phyloP scores from a whole-genome alignment of 2,797 vertebrate genomes.

The Oceanodroma leucorhoa region DNA sequence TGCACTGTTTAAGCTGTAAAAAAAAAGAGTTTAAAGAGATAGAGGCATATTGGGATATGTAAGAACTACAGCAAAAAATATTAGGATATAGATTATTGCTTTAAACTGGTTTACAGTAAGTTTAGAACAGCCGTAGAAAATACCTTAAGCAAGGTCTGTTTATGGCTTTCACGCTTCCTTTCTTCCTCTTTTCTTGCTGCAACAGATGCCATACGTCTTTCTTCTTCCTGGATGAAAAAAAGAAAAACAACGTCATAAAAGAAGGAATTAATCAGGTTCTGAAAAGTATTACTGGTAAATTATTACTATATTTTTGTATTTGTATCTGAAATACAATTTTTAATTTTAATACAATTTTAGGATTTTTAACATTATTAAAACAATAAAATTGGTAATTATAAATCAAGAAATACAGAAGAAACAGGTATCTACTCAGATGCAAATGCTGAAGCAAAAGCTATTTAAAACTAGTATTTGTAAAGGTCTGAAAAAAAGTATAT shows the following conservation, averaged over 20 bases:
- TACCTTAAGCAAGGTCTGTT: slow-evolving; percentile 95
- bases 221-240: slow-evolving; percentile 88
- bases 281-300: neutral
- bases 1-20: neutral
- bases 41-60: neutral
- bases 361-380: neutral
- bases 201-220: slow-evolving; percentile 92
- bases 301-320: neutral
- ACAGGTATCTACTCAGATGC: neutral
- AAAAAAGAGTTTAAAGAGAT: neutral
- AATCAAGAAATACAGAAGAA: neutral
- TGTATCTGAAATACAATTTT: neutral
- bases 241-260: neutral
- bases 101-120: neutral
- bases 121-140: neutral
- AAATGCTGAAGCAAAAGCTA: neutral
- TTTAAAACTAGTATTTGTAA: neutral
- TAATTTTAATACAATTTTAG: neutral
- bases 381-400: neutral
- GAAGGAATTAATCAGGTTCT: neutral
- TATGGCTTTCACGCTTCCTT: slow-evolving; percentile 93
- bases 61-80: neutral
- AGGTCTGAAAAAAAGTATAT: neutral
- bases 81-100: neutral
- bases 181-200: slow-evolving; percentile 95